Conservation (phyloP, 92 coral and sea anemone species). For the Siderastrea radians region DNA sequence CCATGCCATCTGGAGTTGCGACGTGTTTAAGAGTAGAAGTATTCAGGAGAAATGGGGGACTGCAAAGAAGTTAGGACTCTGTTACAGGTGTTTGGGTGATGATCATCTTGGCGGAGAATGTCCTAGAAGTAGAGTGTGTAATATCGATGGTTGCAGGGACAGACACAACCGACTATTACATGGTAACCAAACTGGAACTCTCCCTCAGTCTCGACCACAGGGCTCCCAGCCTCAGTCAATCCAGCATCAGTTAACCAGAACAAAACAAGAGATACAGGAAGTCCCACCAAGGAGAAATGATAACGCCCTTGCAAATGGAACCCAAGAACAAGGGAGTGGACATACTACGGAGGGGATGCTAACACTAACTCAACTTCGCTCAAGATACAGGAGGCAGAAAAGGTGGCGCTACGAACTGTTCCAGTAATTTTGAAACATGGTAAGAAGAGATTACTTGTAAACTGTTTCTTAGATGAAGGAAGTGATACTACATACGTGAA, state of each 20-base stretch:
- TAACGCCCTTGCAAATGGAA: slow-evolving; percentile 6
- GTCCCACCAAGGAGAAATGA: slow-evolving; percentile 9
- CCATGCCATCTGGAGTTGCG: slow-evolving; percentile 58
- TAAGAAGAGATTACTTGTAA: slow-evolving; percentile 37
- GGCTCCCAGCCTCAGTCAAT: slow-evolving; percentile 17
- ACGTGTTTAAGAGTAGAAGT: slow-evolving; percentile 21
- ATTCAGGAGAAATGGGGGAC: too few relatives aligned
- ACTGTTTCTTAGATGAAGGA: too few relatives aligned
- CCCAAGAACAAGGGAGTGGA: not conserved
- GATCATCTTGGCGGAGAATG: too few relatives aligned
- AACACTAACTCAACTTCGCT: slow-evolving; percentile 27
- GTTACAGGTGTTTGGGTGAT: too few relatives aligned
- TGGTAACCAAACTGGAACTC: slow-evolving; percentile 14
- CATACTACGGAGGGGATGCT: slow-evolving; percentile 43
- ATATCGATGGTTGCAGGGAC: slow-evolving; percentile 30
- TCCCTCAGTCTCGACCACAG: slow-evolving; percentile 3
- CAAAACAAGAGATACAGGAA: not conserved
- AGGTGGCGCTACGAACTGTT: slow-evolving; percentile 65
- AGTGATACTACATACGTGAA: too few relatives aligned
- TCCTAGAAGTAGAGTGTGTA: too few relatives aligned
- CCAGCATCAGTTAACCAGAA: slow-evolving; percentile 21
- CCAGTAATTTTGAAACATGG: slow-evolving; percentile 65
- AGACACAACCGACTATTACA: slow-evolving; percentile 50
- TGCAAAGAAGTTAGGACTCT: too few relatives aligned
- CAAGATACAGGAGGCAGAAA: slow-evolving; percentile 33